Evolutionary conservation across 2,797 vertebrate species (phyloP), one percentile per base, ranked within the genome.

Genomic region (Xyrichtys novacula): DNA sequence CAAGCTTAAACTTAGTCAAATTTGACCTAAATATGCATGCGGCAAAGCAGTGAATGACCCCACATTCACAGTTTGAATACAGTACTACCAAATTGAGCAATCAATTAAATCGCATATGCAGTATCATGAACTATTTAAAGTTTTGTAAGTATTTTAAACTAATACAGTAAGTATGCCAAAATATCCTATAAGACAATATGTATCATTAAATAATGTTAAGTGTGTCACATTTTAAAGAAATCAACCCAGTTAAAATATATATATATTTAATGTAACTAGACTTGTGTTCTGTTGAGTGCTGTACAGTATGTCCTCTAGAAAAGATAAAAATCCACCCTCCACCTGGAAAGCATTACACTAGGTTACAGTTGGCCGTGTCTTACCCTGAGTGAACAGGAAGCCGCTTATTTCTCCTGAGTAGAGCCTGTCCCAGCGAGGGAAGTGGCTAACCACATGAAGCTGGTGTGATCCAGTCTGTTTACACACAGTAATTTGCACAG

Each of bases 401-500:
- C 74, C 68, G 87, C 81, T 88, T 90, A 89, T 90, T 92, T 88
- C 87, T 89, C 74, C 76, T 68, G 77, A 89, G 84, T 73, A 84
- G 88, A 76, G 61, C 62, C 74, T 73, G 77, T 88, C 88, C 88
- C 82, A 71, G 78, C 74, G 46, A 71, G 83, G 90, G 91, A 91
- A 90, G 89, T 89, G 88, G 91, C 84, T 75, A 82, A 88, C 91
- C 91, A 92, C 91, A 92, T 92, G 83, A 91, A 91, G 77, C 87
- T 79, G 42, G 80, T 65, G 78, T 20, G 73, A 86, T 81, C 70
- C 74, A 53, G 74, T 73, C 28, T 91, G 89, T 91, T 90, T 91
- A 83, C 85, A 69, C 65, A 65, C 81, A 58, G 85, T 85, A 77
- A 91, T 91, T 92, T 91, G 83, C 86, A 90, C 90, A 92, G 91